Evolutionary conservation across 1,140 invertebrate species (phyloP), one percentile per base, ranked within the genome.

Genomic region (Drosophila sechellia): DNA sequence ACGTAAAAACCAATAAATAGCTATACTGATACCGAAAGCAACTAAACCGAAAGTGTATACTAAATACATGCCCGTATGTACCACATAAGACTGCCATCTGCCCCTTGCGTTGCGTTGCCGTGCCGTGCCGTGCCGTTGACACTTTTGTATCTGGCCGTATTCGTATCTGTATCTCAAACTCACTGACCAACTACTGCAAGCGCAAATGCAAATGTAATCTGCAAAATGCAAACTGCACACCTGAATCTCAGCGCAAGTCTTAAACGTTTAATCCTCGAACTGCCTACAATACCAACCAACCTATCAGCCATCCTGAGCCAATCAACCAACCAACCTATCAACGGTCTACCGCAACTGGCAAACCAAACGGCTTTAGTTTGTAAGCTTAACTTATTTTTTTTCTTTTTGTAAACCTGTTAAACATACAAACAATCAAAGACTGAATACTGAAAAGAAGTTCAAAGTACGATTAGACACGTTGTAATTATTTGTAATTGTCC

Each of bases 401-500:
- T 61, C 4, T 22, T 40, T 50, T 72, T 63, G 56, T 78, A 68
- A 59, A 81, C 68, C 65, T 71, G 64, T 65, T 70, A 86, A 86
- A 60, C 52, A 53, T 61, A 75, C 37, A 50, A 45, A 75, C 37
- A 50, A 45, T 64, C 34, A 11, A 68, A 68, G 64, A 68, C 64
- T 68, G 59, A 68, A 40, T 45, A 46, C 15, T 17, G 42, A 43
- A 43, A 20, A 20, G 42, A 49, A 43, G 22, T 37, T 34, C 5
- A 4, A 69, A 69, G 48, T 55, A 31, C 65, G 45, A 71, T 34
- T 53, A 69, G 57, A 25, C 52, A 53, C 71, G 46, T 56, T 81
- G 65, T 87, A 76, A 60, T 53, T 77, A 79, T 78, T 79, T 87
- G 83, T 87, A 86, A 72, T 76, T 79, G 83, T 86, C 79, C 75